These are phyloP conservation scores for Origma solitaria DNA, from an alignment of 2,113 vertebrate species.

Conservation along the genomic window DNA sequence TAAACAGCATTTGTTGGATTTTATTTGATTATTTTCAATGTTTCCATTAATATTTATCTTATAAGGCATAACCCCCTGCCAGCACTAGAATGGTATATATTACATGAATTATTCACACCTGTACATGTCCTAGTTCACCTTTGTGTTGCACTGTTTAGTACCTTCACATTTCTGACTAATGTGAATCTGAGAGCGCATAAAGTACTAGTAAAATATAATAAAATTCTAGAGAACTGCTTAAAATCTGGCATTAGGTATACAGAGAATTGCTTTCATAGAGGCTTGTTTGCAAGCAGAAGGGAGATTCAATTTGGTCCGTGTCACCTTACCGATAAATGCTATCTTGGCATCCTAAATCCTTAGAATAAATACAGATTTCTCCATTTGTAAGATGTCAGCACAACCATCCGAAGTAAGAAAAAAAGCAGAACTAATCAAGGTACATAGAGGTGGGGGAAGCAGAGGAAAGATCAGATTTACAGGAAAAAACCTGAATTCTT, in stretches of 20 bases:
- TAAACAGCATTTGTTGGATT: background rate
- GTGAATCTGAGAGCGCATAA: background rate
- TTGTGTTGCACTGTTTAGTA: background rate
- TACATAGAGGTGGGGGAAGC: background rate
- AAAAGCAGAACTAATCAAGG: background rate
- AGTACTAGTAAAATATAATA: background rate
- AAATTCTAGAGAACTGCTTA: background rate
- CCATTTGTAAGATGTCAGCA: background rate
- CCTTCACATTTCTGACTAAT: background rate
- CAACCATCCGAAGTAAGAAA: background rate
- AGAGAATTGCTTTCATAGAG: background rate
- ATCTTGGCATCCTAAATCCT: background rate
- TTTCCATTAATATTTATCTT: background rate
- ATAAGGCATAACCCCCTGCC: background rate
- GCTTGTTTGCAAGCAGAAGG: background rate
- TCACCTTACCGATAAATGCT: background rate
- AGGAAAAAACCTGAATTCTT: constrained; percentile 7
- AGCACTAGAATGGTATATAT: background rate
- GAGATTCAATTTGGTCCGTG: background rate
- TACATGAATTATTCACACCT: background rate
- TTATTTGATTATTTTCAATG: background rate
- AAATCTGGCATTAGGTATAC: background rate
- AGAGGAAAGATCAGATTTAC: background rate
- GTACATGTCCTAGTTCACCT: background rate
- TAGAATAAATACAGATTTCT: background rate